Percentiles rank a stretch among this genome's conserved stretches.
phyloP scores from a whole-genome alignment of 2,797 vertebrate genomes.

The Pyrocephalus nanus region DNA sequence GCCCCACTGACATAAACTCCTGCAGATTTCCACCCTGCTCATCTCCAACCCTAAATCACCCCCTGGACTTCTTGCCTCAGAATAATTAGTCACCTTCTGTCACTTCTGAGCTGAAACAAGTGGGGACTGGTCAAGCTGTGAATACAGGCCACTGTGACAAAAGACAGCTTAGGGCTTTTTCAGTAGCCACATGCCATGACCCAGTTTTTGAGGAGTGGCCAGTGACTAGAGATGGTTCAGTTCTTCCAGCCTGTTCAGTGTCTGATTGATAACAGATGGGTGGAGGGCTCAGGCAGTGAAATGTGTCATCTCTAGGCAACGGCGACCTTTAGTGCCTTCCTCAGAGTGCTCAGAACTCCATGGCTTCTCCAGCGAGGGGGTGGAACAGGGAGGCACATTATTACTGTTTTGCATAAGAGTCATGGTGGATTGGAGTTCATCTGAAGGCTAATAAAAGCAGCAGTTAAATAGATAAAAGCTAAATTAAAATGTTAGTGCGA shows the following conservation, averaged over 20 bases:
- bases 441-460: constrained; percentile 47
- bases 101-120: not conserved
- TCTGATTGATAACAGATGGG: constrained; percentile 18
- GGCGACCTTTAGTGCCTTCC: constrained; percentile 28
- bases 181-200: not conserved
- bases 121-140: not conserved
- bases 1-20: not conserved
- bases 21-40: not conserved
- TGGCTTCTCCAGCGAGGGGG: constrained; percentile 1
- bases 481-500: constrained; percentile 44
- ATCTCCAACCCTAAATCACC: not conserved
- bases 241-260: not conserved
- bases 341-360: not conserved
- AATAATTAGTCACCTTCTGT: not conserved
- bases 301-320: constrained; percentile 53
- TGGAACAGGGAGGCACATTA: constrained; percentile 1
- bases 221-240: not conserved
- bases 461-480: constrained; percentile 40
- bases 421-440: not conserved
- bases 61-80: not conserved
- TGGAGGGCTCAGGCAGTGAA: constrained; percentile 36
- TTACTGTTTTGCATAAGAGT: constrained; percentile 36
- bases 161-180: not conserved
- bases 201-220: not conserved
- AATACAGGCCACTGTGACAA: not conserved